Evolutionary conservation across 2,888 invertebrate species (phyloP), one percentile per base, ranked within the genome.

Genomic region (Caenorhabditis uteleia): DNA sequence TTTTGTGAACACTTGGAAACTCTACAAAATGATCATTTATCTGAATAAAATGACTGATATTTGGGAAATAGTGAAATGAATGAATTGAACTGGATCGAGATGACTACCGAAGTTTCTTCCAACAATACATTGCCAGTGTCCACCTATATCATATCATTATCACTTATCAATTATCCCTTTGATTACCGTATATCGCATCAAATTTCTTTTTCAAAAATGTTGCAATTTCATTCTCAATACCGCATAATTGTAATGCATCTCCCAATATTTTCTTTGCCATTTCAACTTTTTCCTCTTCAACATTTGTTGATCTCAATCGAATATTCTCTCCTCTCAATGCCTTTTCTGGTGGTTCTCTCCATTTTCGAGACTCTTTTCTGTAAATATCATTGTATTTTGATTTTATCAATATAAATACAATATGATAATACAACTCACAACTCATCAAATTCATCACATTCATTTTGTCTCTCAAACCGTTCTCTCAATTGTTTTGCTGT

Each of bases 221-320:
- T 2, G 72, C 72, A 25, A 72, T 72, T 33, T 72, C 68, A 42
- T 72, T 72, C 38, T 72, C 72, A 34, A 72, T 72, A 12, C 69
- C 69, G 44, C 72, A 68, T 8, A 64, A 45, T 26, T 60, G 56
- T 8, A 72, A 20, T 0, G 68, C 72, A 18, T 68, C 60, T 31
- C 62, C 66, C 6, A 72, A 44, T 36, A 60, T 43, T 36, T 56
- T 60, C 23, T 61, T 55, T 2, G 66, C 48, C 60, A 54, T 56
- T 33, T 57, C 49, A 8, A 58, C 54, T 38, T 62, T 56, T 39
- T 64, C 58, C 20, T 54, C 36, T n/a, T 49, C 25, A n/a, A 67
- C 23, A 27, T 60, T 65, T 10, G 64, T 53, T n/a, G 51, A 50
- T 40, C 51, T 50, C 21, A 70, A 23, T 14, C 55, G 45, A 25